Base-by-base conservation (phyloP, 2,113 vertebrate genomes). In the Scomber scombrus region DNA sequence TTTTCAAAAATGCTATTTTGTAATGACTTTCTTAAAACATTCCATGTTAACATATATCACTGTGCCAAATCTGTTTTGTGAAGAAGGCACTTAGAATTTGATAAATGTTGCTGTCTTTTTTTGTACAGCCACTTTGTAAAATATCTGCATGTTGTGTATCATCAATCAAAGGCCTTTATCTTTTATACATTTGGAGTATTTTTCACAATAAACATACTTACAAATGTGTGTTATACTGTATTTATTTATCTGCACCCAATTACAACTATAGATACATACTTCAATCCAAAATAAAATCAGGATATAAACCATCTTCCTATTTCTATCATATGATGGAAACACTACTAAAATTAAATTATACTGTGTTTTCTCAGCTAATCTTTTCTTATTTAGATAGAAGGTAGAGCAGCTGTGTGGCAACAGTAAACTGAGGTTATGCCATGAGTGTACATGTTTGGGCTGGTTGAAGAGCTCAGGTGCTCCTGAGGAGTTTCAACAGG, bases 131-230 rank as follows among this genome's bases (percentile, higher is more conserved):
- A 86, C 49, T 78, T 85, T 93, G 52, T 82, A 77, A 85, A 82
- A 78, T 71, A 65, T 88, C 82, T 91, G 87, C 89, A 85, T 91
- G 84, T 88, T 91, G 56, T 92, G 56, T 90, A 89, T 85, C 57
- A 50, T 68, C 78, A 85, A 88, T 90, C 85, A 78, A 85, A 86
- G 19, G 64, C 75, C 78, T 84, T 86, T 90, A 89, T 81, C 75
- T 91, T 95, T 94, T 89, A 78, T 92, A 93, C 75, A 82, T 89
- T 84, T 92, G 58, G 72, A 66, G 60, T 71, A 69, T 93, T 95
- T 92, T 93, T 65, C 86, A 86, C 89, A 94, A 94, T 95, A 94
- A 94, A 95, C 79, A 58, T 82, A 55, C 78, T 82, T 78, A 47
- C 63, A 88, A 86, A 85, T 75, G 14, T 75, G 51, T 52, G 3